A percentile compares a stretch with the other conserved stretches of the same genome.
These are phyloP conservation scores for Smutsia gigantea DNA, from an alignment of 2,797 vertebrate species.

Conservation along the genomic window DNA sequence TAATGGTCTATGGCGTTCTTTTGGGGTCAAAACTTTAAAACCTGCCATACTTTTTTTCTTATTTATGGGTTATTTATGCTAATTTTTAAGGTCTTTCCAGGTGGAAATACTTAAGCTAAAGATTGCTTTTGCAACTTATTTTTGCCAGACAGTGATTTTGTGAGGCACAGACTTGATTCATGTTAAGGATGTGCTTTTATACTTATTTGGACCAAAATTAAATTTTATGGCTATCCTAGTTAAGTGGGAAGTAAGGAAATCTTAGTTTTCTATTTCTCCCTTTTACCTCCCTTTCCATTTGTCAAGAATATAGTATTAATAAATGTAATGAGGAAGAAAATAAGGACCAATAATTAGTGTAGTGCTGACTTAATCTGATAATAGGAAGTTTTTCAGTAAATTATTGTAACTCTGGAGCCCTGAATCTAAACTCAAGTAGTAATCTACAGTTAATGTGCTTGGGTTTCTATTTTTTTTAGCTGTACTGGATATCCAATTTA, in stretches of 20 bases:
- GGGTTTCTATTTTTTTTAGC: background rate
- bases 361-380: background rate
- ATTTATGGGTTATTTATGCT: background rate
- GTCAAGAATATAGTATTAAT: background rate
- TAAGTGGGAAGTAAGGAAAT: background rate
- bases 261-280: background rate
- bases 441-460: background rate
- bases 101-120: background rate
- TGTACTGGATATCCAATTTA: background rate
- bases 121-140: background rate
- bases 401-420: background rate
- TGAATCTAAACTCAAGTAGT: background rate
- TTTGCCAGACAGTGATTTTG: constrained; percentile 23
- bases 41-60: background rate
- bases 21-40: background rate
- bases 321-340: background rate
- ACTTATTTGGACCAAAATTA: background rate
- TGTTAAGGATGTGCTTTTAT: background rate
- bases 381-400: background rate
- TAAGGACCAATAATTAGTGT: background rate
- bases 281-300: background rate
- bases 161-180: background rate
- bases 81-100: constrained; percentile 32
- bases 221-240: background rate
- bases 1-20: background rate